Evolutionary conservation across 1,140 invertebrate species (phyloP), one percentile per base, ranked within the genome.

Genomic region (Aphis craccivora): DNA sequence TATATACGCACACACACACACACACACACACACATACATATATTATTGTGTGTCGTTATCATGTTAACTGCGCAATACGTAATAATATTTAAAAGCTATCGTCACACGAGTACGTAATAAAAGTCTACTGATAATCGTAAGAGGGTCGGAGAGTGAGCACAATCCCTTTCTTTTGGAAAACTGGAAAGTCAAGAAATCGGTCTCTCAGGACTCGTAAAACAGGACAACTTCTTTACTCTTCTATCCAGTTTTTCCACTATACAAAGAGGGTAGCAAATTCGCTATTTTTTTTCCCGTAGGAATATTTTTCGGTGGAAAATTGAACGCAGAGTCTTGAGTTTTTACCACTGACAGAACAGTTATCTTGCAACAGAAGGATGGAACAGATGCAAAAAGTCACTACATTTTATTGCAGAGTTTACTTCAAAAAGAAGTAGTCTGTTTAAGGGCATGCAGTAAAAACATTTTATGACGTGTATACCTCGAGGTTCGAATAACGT

Each of bases 51-150:
- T 18, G 89, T 67, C 11, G 55, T 90, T 90, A 90, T 90, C 6
- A 6, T 23, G 25, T 40, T 90, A 60, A 90, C 76, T 53, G 30
- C 67, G n/a, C 22, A 5, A 55, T n/a, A 55, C n/a, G 14, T 93
- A 84, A 93, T 93, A 93, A 93, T 86, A 86, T 86, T 83, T 92
- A 81, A 81, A 93, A 84, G 48, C 91, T 84, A 84, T 84, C 76
- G 81, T 83, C 76, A 93, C 76, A 43, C 81, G n/a, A 93, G 76
- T 55, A 51, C 7, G 40, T 53, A 51, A 84, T 93, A 84, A 93
- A 93, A 93, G 67, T 53, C 45, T n/a, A 14, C 81, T 93, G 91
- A 84, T 93, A 86, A 93, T 60, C 76, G 81, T 93, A 53, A 9
- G 55, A 30, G 43, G 91, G n/a, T 25, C 1, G 45, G 76, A 92